Conservation (phyloP, 2,888 invertebrate species). For the Spilarctia lutea region DNA sequence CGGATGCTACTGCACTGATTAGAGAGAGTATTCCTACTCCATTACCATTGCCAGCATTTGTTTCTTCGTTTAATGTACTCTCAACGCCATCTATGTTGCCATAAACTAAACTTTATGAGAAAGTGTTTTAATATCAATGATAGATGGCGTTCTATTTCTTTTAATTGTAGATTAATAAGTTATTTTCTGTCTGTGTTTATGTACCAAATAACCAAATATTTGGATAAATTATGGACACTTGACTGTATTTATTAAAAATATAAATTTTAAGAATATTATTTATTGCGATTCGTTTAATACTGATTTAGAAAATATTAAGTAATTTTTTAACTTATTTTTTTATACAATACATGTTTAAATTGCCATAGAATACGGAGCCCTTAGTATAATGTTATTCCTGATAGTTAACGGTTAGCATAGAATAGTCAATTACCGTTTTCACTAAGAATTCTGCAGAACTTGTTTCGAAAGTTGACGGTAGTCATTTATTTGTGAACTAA, state of each 20-base stretch:
- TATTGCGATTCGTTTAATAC: conserved; percentile 32
- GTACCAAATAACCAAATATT: conserved; percentile 42
- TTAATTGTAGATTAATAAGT: conserved; percentile 14
- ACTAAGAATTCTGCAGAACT: neutral
- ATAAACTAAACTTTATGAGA: neutral
- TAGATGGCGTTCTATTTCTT: conserved; percentile 26
- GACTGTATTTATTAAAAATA: conserved; percentile 38
- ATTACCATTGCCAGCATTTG: conserved; percentile 42
- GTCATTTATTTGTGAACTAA: neutral
- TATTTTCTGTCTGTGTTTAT: conserved; percentile 4
- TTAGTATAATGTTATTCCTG: neutral
- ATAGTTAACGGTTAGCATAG: neutral
- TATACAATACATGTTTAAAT: conserved; percentile 18
- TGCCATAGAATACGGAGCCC: conserved; percentile 32
- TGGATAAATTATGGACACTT: conserved; percentile 34
- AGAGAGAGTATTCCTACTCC: conserved; percentile 40
- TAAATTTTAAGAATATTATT: conserved; percentile 26
- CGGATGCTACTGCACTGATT: conserved; percentile 93
- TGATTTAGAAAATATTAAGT: conserved; percentile 10
- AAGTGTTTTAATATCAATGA: neutral
- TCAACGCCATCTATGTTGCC: conserved; percentile 34
- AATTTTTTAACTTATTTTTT: conserved; percentile 8
- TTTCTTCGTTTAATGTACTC: conserved; percentile 21
- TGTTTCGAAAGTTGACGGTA: neutral
- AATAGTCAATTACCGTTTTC: neutral